phyloP scores from a whole-genome alignment of 2,797 vertebrate species.

The Carduelis carduelis region DNA sequence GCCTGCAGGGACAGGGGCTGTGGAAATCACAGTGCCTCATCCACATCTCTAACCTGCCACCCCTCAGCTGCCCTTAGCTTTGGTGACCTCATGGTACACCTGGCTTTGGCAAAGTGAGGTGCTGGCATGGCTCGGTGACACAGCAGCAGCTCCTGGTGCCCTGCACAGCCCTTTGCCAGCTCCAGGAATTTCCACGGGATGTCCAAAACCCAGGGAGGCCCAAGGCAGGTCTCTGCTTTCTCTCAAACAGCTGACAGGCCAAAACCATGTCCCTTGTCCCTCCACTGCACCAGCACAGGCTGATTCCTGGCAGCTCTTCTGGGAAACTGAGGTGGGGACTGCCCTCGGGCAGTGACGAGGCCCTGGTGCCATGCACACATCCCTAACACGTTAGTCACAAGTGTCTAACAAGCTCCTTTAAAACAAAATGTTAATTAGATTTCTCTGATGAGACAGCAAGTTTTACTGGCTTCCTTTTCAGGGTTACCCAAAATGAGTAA shows the following conservation, averaged over 20 bases:
- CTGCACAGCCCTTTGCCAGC: background rate
- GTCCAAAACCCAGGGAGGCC: background rate
- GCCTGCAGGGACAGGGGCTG: rapidly evolving
- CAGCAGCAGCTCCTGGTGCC: background rate
- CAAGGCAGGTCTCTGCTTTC: background rate
- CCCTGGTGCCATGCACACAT: background rate
- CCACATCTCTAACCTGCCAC: background rate
- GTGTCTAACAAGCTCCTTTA: background rate
- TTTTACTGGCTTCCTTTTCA: background rate
- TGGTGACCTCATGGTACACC: background rate
- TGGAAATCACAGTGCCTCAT: background rate
- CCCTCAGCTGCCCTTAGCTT: background rate
- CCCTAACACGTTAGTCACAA: background rate
- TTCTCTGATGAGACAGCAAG: background rate
- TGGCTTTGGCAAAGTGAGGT: background rate
- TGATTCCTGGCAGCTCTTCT: background rate
- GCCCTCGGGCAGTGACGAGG: rapidly evolving
- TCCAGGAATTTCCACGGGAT: background rate
- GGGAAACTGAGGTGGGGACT: background rate
- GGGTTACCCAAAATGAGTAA: background rate
- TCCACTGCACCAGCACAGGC: rapidly evolving
- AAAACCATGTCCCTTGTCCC: rapidly evolving
- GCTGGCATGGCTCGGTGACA: rapidly evolving
- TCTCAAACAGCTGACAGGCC: background rate
- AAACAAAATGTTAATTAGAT: background rate